Evolutionary conservation across 2,888 invertebrate genomes (phyloP), one percentile per base, ranked within the genome.

Genomic region (Pammene fasciana): DNA sequence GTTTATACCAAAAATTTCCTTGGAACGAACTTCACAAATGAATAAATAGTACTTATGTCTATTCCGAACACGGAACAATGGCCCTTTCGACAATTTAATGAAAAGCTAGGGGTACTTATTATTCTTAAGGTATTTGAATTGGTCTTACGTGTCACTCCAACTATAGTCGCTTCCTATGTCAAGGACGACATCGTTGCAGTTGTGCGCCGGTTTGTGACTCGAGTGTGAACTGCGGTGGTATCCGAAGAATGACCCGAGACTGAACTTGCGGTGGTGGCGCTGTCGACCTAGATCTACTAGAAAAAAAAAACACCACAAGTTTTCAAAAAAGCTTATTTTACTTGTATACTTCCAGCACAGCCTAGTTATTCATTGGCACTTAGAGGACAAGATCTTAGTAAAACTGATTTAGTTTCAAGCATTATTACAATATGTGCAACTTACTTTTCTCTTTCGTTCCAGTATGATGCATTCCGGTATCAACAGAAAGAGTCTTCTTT

Each of bases 381-480:
- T 1, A 26, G 43, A 4, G 43, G 43, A 11, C 11, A 4, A 1
- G 4, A 1, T 11, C 11, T 43, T 5, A 43, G 13, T 34, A 52
- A 34, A 34, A 10, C 26, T 50, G 11, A 10, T 50, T 3, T 14
- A 11, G 5, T 13, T 6, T 50, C 10, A 43, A 11, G 5, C 18
- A 18, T 26, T 26, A 18, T n/a, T 5, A 50, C 11, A 50, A 54
- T 34, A 26, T 34, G 5, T 13, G n/a, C 34, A 34, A 81, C 85
- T 81, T 71, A 90, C 90, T 88, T 75, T 83, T 83, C 4, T 88
- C 89, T 75, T 80, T 88, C 64, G 87, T 82, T 4, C 93, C 93
- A n/a, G 92, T 92, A 67, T 91, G 93, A 77, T 93, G 93, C 87
- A 93, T 93, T 36, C 93, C 93, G 0, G 93, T 92, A 57, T 93